These are phyloP conservation scores for Kobus ellipsiprymnus DNA, from an alignment of 2,113 vertebrate species.

Conservation along the genomic window DNA sequence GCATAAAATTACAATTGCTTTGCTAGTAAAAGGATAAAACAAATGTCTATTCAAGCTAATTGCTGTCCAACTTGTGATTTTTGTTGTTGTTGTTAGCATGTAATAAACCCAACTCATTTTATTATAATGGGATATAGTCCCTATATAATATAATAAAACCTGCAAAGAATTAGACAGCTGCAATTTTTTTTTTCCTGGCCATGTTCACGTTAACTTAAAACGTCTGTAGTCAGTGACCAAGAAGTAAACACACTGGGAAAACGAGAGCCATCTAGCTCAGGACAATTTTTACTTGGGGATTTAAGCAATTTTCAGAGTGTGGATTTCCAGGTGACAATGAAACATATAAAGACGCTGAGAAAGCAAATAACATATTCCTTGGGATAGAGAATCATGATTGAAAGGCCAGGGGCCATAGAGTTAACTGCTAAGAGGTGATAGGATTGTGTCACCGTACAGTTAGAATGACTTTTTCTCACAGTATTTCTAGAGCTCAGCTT, in stretches of 20 bases:
- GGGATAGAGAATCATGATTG: neutral
- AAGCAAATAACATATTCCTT: neutral
- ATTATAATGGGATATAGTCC: slow-evolving; percentile 73
- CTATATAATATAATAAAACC: slow-evolving; percentile 78
- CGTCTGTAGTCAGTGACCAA: slow-evolving; percentile 70
- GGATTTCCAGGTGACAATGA: neutral
- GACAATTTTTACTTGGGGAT: neutral
- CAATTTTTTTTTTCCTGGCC: slow-evolving; percentile 63
- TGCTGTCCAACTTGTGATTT: slow-evolving; percentile 72
- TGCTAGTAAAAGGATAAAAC: slow-evolving; percentile 79
- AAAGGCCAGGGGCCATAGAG: neutral
- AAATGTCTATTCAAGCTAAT: slow-evolving; percentile 78
- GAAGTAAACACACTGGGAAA: neutral
- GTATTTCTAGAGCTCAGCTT: neutral
- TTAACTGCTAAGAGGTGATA: neutral
- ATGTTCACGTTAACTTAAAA: slow-evolving; percentile 75
- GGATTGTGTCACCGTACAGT: accelerated
- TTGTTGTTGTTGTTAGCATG: slow-evolving; percentile 70
- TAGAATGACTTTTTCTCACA: neutral
- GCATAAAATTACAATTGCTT: slow-evolving; percentile 78
- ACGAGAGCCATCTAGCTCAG: neutral
- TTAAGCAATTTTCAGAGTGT: neutral
- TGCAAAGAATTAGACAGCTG: slow-evolving; percentile 80
- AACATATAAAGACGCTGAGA: neutral
- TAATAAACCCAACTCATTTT: slow-evolving; percentile 77